Evolutionary conservation across 2,113 vertebrate genomes (phyloP).

Genomic region (Pygoscelis antarcticus): DNA sequence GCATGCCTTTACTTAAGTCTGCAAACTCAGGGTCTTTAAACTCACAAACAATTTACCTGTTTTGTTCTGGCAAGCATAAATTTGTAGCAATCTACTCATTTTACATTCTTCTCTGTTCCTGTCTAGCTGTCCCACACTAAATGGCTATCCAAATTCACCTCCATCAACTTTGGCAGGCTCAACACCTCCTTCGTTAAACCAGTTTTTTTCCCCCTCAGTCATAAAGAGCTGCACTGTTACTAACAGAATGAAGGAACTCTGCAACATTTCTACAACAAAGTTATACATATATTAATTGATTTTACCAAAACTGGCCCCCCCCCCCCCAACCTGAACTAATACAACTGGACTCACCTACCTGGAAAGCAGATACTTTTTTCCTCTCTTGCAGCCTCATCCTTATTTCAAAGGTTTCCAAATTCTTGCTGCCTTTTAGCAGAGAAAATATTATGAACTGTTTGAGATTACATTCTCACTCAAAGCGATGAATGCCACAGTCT

Average conservation of each 20-base stretch:
- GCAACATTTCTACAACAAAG: neutral
- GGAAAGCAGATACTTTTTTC: neutral
- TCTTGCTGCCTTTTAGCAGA: neutral
- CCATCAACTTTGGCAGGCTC: slow-evolving; percentile 23
- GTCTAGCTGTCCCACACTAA: slow-evolving; percentile 16
- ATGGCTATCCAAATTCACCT: slow-evolving; percentile 24
- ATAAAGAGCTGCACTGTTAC: neutral
- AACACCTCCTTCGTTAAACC: slow-evolving; percentile 1
- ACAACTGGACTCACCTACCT: neutral
- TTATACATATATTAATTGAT: neutral
- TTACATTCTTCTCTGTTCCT: slow-evolving; percentile 1
- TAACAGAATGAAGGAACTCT: neutral
- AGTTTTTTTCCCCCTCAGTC: neutral
- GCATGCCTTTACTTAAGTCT: neutral
- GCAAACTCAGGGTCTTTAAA: neutral
- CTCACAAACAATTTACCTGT: slow-evolving; percentile 16
- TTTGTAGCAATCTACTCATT: slow-evolving; percentile 35
- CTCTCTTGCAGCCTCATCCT: neutral
- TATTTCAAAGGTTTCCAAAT: slow-evolving; percentile 25
- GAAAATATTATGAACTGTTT: slow-evolving; percentile 42
- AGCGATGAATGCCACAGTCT: slow-evolving; percentile 43
- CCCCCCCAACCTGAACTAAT: neutral
- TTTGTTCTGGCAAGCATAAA: slow-evolving; percentile 54
- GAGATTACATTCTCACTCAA: slow-evolving; percentile 13
- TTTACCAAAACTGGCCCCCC: neutral